Base-by-base conservation (phyloP, 2,797 vertebrate genomes). In the Discoglossus pictus region DNA sequence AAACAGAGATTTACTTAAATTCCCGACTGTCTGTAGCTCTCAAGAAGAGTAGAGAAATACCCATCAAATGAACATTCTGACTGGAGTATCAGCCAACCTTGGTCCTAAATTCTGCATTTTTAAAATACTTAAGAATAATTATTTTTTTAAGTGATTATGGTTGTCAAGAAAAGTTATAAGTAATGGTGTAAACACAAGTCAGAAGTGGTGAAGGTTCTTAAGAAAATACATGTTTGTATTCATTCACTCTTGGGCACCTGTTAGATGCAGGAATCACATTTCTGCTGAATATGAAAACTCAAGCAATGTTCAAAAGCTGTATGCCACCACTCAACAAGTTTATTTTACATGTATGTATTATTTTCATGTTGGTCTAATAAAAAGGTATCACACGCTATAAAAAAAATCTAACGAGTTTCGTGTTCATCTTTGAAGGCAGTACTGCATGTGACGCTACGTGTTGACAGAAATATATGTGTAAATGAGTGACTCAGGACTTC, bases 311-410 rank as follows among this genome's bases (percentile, higher is more conserved):
- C 69, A 36, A 53, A 50, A 21, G 24, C 16, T 18, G 36, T 35
- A 46, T 61, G 55, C 61, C 52, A 9, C 0, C 5, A 31, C 43
- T 35, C 43, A 36, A 47, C 42, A 21, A 35, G 44, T 23, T 20
- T 24, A 4, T 48, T 48, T 61, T 61, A 48, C 31, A 38, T 42
- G 7, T 31, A 13, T 24, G 31, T 10, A 38, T 21, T 48, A 36
- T 61, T 61, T 61, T 61, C 20, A 47, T 17, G 20, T 23, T 20
- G 39, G 27, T 36, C 58, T 43, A 38, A 61, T 48, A 61, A 61
- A n/a, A 61, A 47, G 23, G 10, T 24, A 25, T 59, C 25, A 36
- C 42, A 47, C 17, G 4, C 12, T 47, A n/a, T 21, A 20, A 46
- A 21, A n/a, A n/a, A 43, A 61, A 47, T 44, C 23, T 34, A 27